A percentile compares a stretch with the other conserved stretches of the same genome.
phyloP scores from a whole-genome alignment of 2,888 invertebrate species.

The Ernsta delagoae region DNA sequence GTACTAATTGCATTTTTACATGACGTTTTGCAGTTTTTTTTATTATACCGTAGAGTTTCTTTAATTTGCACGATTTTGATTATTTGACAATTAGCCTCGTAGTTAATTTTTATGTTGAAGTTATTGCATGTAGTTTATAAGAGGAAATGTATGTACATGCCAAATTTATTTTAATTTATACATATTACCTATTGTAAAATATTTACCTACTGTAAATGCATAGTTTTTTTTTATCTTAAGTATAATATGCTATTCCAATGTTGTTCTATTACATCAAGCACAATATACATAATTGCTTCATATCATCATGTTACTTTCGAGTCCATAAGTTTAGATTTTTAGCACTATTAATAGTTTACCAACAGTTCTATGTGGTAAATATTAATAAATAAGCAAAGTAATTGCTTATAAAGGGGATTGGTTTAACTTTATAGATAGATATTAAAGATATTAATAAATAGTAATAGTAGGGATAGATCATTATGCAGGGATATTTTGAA shows the following conservation, averaged over 20 bases:
- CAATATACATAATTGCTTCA: not conserved
- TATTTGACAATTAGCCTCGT: not conserved
- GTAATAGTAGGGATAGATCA: no score
- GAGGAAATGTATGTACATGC: not conserved
- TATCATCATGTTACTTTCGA: not conserved
- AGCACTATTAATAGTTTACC: no score
- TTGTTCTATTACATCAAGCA: not conserved
- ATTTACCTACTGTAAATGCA: not conserved
- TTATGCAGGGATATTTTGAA: no score
- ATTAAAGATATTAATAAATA: no score
- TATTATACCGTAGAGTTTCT: constrained; percentile 12
- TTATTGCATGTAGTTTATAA: constrained; percentile 31
- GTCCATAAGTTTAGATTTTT: no score
- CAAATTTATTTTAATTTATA: constrained; percentile 1
- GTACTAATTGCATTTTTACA: constrained; percentile 59
- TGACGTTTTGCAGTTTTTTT: constrained; percentile 25
- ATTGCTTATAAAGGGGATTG: not conserved
- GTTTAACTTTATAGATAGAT: not conserved
- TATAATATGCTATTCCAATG: not conserved
- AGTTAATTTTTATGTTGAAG: not conserved
- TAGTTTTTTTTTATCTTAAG: not conserved
- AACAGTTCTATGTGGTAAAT: no score
- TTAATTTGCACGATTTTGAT: constrained; percentile 39
- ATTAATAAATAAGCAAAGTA: not conserved
- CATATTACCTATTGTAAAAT: not conserved